Base-by-base conservation (phyloP, 2,113 vertebrate species). In the Leuciscus idus region DNA sequence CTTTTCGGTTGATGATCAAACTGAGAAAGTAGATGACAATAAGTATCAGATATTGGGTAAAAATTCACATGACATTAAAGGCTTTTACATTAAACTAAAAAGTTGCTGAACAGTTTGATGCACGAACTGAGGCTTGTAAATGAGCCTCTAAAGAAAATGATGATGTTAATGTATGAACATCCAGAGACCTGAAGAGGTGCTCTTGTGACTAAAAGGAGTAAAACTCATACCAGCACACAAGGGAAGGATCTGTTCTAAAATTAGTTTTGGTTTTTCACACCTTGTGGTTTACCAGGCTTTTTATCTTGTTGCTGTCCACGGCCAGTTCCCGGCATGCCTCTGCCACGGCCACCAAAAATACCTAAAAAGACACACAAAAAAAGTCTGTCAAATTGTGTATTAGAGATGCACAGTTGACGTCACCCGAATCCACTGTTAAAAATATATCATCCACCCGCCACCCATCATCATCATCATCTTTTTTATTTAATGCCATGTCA, bases 261-360 rank as follows among this genome's bases (percentile, higher is more conserved):
- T 96, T 93, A 99, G 83, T 97, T 97, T 92, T 95, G 93, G 90
- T 94, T 95, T 89, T 99, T 99, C 62, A 95, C 95, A 0, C 97
- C 94, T 81, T 94, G 94, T 57, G 96, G 96, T 83, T 98, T 95
- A 74, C 98, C 96, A 0, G 95, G 94, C 90, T 98, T 99, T 68
- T 99, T 99, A 39, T 99, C 98, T 3, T 95, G 96, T 84, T 88
- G 90, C 84, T 96, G 97, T 13, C 97, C 97, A 75, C 97, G 93
- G 21, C 97, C 96, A 0, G 90, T 93, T 89, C 94, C 92, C 0
- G 88, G 88, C 92, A 95, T 94, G 74, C 97, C 97, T 88, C 98
- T 89, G 50, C 98, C 98, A 28, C 98, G 96, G 13, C 97, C 96
- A 0, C 98, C 98, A 36, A 99, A 99, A 84, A 99, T 94, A 92